Base-by-base conservation (phyloP, 2,888 invertebrate genomes). In the Tineola bisselliella region DNA sequence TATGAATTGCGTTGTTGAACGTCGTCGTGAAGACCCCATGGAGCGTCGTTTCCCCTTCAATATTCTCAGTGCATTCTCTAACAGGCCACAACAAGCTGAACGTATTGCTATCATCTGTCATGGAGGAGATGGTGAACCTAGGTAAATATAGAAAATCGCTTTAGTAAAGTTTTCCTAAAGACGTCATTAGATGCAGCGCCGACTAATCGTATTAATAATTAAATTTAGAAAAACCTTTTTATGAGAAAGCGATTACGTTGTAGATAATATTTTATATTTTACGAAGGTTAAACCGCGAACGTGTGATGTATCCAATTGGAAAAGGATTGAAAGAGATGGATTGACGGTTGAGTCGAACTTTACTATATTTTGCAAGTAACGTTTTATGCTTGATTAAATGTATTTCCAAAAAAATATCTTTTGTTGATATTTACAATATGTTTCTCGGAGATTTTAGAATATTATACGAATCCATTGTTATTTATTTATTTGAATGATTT, bases 1-100 rank as follows among this genome's bases (percentile, higher is more conserved):
- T 77, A 95, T 96, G 92, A 96, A 96, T 81, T 96, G 96, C 79
- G 90, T 96, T 18, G 94, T 96, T 48, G 96, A 96, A 77, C 93
- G 94, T 74, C 93, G 94, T 67, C 91, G 91, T 65, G 95, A 95
- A 71, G 94, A 96, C 76, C 90, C 95, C 30, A 91, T 94, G 69
- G 94, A 94, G 68, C 76, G 77, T 61, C 72, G 79, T 1, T 87
- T 87, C 81, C 87, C 87, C 59, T 87, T 86, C 80, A 86, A 87
- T 70, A 80, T 87, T 66, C 79, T 87, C 61, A 82, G 84, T 44
- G 83, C 82, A 0, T 82, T 86, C 68, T 79, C 81, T 6, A 84
- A 84, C 0, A 80, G 83, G 65, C 70, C 82, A 67, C 94, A 93
- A 63, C 94, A 93, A 63, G 95, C 95, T 10, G 96, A 96, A 79